These are phyloP conservation scores for Chinchilla lanigera DNA, from an alignment of 2,113 vertebrate genomes.

Conservation along the genomic window DNA sequence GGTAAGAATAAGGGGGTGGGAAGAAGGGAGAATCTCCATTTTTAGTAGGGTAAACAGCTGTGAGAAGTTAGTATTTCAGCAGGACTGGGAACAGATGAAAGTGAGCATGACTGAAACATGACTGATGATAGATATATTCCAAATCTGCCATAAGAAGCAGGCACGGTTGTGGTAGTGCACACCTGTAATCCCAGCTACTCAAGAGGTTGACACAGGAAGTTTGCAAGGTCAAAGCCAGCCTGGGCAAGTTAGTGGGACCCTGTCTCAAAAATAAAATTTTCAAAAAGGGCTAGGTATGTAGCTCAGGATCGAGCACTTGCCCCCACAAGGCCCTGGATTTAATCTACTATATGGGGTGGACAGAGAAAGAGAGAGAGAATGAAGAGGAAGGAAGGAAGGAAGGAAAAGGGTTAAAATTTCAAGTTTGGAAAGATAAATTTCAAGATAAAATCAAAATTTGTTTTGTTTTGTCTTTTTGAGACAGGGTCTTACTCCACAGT, in stretches of 20 bases:
- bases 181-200: background rate
- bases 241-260: background rate
- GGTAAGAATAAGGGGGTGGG: background rate
- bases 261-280: background rate
- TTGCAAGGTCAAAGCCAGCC: background rate
- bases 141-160: background rate
- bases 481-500: no score
- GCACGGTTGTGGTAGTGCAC: background rate
- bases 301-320: background rate
- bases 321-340: background rate
- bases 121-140: background rate
- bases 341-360: background rate
- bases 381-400: background rate
- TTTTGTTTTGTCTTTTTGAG: no score
- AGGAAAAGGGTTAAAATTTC: background rate
- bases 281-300: background rate
- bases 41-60: background rate
- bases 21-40: background rate
- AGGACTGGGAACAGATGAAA: background rate
- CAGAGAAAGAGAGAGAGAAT: background rate
- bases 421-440: background rate
- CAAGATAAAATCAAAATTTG: no score
- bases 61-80: background rate
- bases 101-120: background rate
- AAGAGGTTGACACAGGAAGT: background rate